These are phyloP conservation scores for Myiothlypis coronata DNA, from an alignment of 2,797 vertebrate genomes.

Conservation along the genomic window DNA sequence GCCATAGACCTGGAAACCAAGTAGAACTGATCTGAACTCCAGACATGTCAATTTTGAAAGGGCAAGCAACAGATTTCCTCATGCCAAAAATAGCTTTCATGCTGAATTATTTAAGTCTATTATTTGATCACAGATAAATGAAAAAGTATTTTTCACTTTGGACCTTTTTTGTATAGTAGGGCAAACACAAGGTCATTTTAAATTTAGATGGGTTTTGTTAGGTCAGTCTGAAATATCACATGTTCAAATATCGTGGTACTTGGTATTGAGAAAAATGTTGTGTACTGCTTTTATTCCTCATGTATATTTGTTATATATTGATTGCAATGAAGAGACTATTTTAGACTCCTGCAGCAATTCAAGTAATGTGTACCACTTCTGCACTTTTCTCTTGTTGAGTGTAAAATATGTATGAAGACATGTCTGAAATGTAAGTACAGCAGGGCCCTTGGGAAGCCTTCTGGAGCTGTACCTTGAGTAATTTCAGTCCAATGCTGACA, in stretches of 20 bases:
- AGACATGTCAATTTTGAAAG: slow-evolving; percentile 50
- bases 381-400: not conserved
- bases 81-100: slow-evolving; percentile 49
- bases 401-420: slow-evolving; percentile 47
- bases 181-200: not conserved
- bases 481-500: not conserved
- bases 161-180: not conserved
- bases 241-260: not conserved
- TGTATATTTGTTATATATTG: not conserved
- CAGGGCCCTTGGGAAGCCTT: not conserved
- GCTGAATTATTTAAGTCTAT: slow-evolving; percentile 26
- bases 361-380: not conserved
- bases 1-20: slow-evolving; percentile 11
- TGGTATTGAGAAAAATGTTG: not conserved
- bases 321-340: not conserved
- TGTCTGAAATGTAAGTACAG: slow-evolving; percentile 31
- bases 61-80: slow-evolving; percentile 69
- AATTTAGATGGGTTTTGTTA: not conserved
- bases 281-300: not conserved
- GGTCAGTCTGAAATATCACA: not conserved
- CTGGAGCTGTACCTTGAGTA: not conserved
- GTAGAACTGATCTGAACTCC: slow-evolving; percentile 7
- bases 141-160: not conserved
- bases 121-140: slow-evolving; percentile 33
- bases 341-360: not conserved